phyloP scores from a whole-genome alignment of 1,140 invertebrate species.

The Coelopa frigida region DNA sequence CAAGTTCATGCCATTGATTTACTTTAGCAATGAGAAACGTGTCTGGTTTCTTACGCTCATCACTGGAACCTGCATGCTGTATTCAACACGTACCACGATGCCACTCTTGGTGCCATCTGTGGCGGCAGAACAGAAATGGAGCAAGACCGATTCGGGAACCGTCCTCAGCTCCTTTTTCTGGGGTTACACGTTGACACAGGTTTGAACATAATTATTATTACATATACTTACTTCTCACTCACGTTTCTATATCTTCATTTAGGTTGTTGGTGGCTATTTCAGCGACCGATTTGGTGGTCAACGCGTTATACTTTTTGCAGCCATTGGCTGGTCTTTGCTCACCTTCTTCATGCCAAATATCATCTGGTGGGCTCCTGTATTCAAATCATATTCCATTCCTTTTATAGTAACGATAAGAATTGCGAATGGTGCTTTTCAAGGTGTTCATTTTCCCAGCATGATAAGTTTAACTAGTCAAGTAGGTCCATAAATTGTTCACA shows the following conservation, averaged over 20 bases:
- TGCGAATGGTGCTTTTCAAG: conserved; percentile 63
- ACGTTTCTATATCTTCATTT: conserved; percentile 16
- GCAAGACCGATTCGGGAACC: conserved; percentile 62
- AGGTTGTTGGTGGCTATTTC: conserved; percentile 55
- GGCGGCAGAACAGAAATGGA: conserved; percentile 61
- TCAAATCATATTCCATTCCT: conserved; percentile 50
- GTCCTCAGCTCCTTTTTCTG: conserved; percentile 70
- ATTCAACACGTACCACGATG: conserved; percentile 61
- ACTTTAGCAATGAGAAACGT: conserved; percentile 47
- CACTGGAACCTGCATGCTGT: conserved; percentile 58
- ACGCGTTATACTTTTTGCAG: conserved; percentile 56
- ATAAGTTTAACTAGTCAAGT: conserved; percentile 61
- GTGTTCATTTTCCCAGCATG: conserved; percentile 63
- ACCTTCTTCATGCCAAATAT: conserved; percentile 63
- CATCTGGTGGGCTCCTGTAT: conserved; percentile 51
- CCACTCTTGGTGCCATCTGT: conserved; percentile 59
- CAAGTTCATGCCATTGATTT: not conserved
- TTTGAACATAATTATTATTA: conserved; percentile 40
- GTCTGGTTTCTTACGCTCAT: conserved; percentile 59
- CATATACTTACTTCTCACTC: not conserved
- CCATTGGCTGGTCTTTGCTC: conserved; percentile 59
- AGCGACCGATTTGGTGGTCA: conserved; percentile 65
- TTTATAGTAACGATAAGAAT: conserved; percentile 56
- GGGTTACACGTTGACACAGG: conserved; percentile 68
- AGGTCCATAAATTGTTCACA: conserved; percentile 27